Evolutionary conservation across 2,797 vertebrate species (phyloP).

Genomic region (Crocidura indochinensis): DNA sequence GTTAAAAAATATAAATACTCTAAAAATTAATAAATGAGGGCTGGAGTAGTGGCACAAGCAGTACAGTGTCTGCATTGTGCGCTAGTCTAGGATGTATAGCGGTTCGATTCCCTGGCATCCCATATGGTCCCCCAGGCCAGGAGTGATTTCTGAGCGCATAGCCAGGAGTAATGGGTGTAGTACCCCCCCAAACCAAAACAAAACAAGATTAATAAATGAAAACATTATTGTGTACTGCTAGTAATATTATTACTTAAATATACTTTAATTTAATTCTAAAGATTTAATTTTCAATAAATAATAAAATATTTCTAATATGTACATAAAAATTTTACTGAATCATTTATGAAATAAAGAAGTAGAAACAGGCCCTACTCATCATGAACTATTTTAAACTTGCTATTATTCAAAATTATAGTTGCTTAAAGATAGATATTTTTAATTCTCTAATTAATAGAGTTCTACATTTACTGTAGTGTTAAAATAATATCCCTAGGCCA

Average conservation of each 20-base stretch:
- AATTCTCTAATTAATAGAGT: slow-evolving; percentile 29
- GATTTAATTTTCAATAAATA: slow-evolving; percentile 37
- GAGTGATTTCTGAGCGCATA: too few relatives aligned
- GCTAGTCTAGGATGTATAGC: too few relatives aligned
- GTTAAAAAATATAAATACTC: neutral
- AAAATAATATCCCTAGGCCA: neutral
- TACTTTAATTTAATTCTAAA: neutral
- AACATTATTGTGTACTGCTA: neutral
- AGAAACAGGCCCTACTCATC: neutral
- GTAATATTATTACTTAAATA: neutral
- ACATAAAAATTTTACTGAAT: slow-evolving; percentile 12
- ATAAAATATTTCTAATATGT: neutral
- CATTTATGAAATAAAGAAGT: slow-evolving; percentile 4
- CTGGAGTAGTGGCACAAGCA: too few relatives aligned
- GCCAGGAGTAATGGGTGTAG: too few relatives aligned
- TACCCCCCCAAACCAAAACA: too few relatives aligned
- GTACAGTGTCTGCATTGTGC: too few relatives aligned
- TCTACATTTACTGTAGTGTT: neutral
- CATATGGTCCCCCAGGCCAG: too few relatives aligned
- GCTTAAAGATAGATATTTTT: slow-evolving; percentile 40
- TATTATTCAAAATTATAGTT: neutral
- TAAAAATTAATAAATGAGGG: too few relatives aligned
- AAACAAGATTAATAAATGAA: too few relatives aligned
- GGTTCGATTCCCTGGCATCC: too few relatives aligned
- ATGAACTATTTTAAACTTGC: neutral